A percentile compares a stretch with the other conserved stretches of the same genome.
phyloP scores from a whole-genome alignment of 2,113 vertebrate genomes.

The Mustelus asterias region DNA sequence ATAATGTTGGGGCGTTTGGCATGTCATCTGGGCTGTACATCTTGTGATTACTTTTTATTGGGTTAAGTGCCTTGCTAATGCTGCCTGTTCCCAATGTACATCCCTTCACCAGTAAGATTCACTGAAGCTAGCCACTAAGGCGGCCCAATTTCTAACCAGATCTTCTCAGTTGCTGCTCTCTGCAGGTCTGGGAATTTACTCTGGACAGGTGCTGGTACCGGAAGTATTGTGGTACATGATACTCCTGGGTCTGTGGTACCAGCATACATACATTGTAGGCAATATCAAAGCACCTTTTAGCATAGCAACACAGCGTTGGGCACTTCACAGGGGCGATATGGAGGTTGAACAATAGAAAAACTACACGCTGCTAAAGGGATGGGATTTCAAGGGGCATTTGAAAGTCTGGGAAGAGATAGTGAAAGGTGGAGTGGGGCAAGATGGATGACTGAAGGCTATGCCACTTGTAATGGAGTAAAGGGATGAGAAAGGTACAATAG shows the following conservation, averaged over 20 bases:
- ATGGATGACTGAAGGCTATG: background rate
- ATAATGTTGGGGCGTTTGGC: background rate
- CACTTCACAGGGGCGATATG: background rate
- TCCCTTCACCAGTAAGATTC: background rate
- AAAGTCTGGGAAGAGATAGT: background rate
- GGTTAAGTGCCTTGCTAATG: background rate
- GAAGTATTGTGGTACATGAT: background rate
- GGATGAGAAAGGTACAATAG: background rate
- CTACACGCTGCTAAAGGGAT: background rate
- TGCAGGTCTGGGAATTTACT: background rate
- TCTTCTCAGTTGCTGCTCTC: background rate
- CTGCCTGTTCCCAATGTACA: background rate
- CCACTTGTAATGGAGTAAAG: background rate
- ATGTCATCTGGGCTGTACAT: background rate
- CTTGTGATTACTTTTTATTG: background rate
- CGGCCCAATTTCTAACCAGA: no score
- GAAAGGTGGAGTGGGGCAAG: background rate
- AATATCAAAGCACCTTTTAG: background rate
- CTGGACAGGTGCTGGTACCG: background rate
- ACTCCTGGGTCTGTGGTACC: background rate
- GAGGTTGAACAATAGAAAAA: background rate
- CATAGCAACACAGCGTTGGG: background rate
- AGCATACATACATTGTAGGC: background rate
- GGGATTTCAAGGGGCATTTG: background rate
- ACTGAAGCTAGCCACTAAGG: no score